These are phyloP conservation scores for Mastacembelus armatus DNA, from an alignment of 2,797 vertebrate species.

Conservation along the genomic window DNA sequence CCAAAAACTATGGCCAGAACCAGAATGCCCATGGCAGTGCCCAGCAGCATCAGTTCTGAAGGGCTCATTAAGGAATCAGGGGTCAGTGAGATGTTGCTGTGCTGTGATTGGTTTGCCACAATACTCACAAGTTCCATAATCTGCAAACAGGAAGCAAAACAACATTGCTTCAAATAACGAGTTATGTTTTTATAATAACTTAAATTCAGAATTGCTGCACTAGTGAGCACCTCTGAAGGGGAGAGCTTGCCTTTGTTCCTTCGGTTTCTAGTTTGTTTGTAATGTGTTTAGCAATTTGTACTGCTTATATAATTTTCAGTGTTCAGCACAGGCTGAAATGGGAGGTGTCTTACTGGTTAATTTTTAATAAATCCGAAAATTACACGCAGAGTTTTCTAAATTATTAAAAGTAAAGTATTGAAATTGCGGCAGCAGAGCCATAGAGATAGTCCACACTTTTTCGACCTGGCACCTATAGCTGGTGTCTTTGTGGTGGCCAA, in stretches of 20 bases:
- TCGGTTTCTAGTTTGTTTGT: background rate
- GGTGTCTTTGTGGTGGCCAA: no score
- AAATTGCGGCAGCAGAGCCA: no score
- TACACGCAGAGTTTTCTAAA: no score
- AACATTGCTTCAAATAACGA: conserved; percentile 2
- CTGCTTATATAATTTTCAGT: background rate
- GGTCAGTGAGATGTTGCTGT: conserved; percentile 40
- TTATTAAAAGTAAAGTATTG: no score
- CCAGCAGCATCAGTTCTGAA: conserved; percentile 86
- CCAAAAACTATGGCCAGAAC: conserved; percentile 93
- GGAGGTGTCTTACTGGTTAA: no score
- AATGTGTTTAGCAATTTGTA: background rate
- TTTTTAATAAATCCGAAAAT: no score
- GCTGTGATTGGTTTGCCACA: conserved; percentile 57
- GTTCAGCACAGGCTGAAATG: no score
- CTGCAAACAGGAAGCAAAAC: conserved; percentile 56
- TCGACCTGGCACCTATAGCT: no score
- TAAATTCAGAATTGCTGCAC: background rate
- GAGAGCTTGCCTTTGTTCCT: background rate
- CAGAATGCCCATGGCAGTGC: conserved; percentile 90
- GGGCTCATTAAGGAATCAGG: conserved; percentile 65
- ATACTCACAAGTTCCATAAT: conserved; percentile 68
- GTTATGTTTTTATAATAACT: background rate
- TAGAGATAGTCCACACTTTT: no score
- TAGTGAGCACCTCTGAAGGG: background rate